Conservation (phyloP, 2,113 vertebrate genomes). For the Corythoichthys intestinalis region DNA sequence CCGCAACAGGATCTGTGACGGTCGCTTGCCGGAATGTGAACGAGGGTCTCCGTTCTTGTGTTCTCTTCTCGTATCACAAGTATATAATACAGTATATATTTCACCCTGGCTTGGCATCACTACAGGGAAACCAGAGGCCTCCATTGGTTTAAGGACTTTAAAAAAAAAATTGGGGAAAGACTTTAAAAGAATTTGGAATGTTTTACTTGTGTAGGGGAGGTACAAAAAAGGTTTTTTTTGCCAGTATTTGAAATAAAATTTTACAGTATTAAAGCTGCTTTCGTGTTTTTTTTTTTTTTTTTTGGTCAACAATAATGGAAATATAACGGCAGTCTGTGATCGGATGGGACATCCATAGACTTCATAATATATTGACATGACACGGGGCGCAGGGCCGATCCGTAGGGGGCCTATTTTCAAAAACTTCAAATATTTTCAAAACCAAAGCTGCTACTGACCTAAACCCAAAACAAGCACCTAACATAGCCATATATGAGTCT, state of each 20-base stretch:
- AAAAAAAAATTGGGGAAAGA: constrained; percentile 50
- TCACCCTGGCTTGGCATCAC: constrained; percentile 53
- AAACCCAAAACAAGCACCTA: too few species aligned
- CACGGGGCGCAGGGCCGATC: too few species aligned
- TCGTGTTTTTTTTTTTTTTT: neutral
- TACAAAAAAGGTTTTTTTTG: constrained; percentile 55
- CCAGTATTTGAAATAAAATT: constrained; percentile 80
- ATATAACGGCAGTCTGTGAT: too few species aligned
- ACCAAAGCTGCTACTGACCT: too few species aligned
- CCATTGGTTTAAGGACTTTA: constrained; percentile 44
- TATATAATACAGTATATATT: constrained; percentile 20
- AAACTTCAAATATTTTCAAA: too few species aligned
- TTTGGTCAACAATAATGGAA: neutral
- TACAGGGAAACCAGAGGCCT: constrained; percentile 61
- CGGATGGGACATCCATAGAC: too few species aligned
- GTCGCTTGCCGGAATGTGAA: constrained; percentile 69
- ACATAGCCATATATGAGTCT: too few species aligned
- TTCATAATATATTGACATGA: too few species aligned
- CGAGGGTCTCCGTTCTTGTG: constrained; percentile 48
- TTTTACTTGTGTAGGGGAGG: constrained; percentile 60
- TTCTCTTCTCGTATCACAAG: constrained; percentile 46
- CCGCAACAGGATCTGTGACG: constrained; percentile 26
- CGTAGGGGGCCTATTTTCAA: too few species aligned
- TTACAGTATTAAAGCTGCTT: constrained; percentile 64
- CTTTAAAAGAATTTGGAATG: constrained; percentile 60